Evolutionary conservation across 2,888 invertebrate genomes (phyloP), one percentile per base, ranked within the genome.

Genomic region (Pelosia muscerda): DNA sequence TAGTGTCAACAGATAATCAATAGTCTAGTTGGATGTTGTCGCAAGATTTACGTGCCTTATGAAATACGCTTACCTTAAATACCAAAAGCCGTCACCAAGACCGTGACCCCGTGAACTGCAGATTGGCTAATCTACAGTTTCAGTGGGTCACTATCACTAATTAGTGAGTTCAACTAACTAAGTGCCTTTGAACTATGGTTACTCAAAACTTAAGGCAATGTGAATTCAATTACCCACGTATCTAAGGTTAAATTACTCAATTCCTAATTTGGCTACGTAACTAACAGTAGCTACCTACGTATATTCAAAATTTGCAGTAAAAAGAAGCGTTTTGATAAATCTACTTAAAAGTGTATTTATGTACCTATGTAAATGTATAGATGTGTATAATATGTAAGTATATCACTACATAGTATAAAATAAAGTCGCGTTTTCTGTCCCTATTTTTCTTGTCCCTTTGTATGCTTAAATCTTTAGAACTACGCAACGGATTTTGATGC

Each of bases 131-230:
- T 23, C 31, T 19, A 31, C 23, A 31, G 10, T 0, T 28, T 62
- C 23, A 63, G 53, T 54, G 23, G 54, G 63, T 63, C 63, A 63
- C 23, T 63, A 63, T 54, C 23, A 54, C 22, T 53, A n/a, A 28
- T 62, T 22, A 62, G 28, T 62, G n/a, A 62, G 8, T 28, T 23
- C 13, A 42, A 60, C 19, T 11, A n/a, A 22, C 25, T 53, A 22
- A 8, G 22, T n/a, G 22, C n/a, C n/a, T 5, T 49, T 5, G 26
- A 49, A n/a, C n/a, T 53, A 22, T 22, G 26, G 13, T 22, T 62
- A 8, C 26, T n/a, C 6, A 49, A 49, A 2, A n/a, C 26, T 49
- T 61, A 10, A n/a, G 25, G 10, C 42, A 55, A 34, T 23, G 15
- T 2, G 13, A 34, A 34, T 42, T 42, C 8, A 42, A 42, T 42